Percentiles rank a stretch among this genome's conserved stretches.
These are phyloP conservation scores for Clarias laeviceps DNA, from an alignment of 2,797 vertebrate species.

Conservation along the genomic window DNA sequence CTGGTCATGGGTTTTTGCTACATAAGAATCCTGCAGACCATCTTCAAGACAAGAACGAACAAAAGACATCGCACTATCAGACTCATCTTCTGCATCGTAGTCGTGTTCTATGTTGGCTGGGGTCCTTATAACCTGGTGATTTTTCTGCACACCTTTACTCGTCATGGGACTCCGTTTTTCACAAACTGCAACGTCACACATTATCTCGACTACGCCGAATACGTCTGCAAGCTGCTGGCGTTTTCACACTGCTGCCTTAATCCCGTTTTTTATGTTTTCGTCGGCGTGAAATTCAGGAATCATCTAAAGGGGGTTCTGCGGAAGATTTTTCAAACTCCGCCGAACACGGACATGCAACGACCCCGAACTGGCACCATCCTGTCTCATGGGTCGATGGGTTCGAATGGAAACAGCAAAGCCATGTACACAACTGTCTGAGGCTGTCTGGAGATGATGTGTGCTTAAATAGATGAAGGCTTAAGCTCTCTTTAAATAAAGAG, in stretches of 20 bases:
- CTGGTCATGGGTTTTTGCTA: conserved; percentile 84
- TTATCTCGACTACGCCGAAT: conserved; percentile 70
- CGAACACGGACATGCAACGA: conserved; percentile 26
- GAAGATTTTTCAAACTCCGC: conserved; percentile 41
- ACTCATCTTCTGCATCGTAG: conserved; percentile 84
- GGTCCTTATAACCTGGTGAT: conserved; percentile 86
- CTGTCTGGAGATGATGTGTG: no score
- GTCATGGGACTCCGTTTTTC: conserved; percentile 39
- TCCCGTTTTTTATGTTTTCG: conserved; percentile 88
- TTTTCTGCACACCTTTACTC: conserved; percentile 73
- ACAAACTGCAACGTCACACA: conserved; percentile 63
- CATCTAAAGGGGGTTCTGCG: conserved; percentile 75
- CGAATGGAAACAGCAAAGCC: not conserved
- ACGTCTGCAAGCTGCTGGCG: conserved; percentile 79
- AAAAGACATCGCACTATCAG: conserved; percentile 81
- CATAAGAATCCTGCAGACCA: conserved; percentile 76
- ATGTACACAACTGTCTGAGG: not conserved
- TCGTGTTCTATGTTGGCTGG: conserved; percentile 88
- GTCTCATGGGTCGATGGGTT: conserved; percentile 65
- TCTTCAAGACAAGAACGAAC: conserved; percentile 74
- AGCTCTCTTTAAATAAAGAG: not conserved
- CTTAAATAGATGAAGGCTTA: not conserved
- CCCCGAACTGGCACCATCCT: conserved; percentile 43
- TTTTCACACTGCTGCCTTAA: conserved; percentile 92
- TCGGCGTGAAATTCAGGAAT: conserved; percentile 87